These are phyloP conservation scores for Thereva nobilitata DNA, from an alignment of 2,888 invertebrate species.

Conservation along the genomic window DNA sequence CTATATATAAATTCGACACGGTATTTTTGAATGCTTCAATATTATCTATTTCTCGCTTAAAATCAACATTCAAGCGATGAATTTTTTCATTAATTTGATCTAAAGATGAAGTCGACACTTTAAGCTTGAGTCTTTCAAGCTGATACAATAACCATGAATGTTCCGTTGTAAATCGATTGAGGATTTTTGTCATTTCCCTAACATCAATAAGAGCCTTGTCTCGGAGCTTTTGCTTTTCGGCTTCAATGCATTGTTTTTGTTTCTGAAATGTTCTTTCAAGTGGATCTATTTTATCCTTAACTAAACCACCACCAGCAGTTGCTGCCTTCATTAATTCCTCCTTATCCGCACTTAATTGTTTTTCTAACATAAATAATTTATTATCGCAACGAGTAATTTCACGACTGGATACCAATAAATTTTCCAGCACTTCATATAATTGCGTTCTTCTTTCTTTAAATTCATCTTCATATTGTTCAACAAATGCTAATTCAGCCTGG, in stretches of 20 bases:
- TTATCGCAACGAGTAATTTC: conserved; percentile 10
- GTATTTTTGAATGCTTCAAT: not conserved
- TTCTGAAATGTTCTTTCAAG: too few relatives aligned
- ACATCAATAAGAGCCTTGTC: not conserved
- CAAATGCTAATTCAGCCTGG: not conserved
- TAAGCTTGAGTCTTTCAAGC: conserved; percentile 12
- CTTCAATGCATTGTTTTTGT: not conserved
- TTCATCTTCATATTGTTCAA: not conserved
- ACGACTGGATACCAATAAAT: conserved; percentile 4
- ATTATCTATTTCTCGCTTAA: not conserved
- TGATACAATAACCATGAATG: conserved; percentile 8
- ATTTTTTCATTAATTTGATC: conserved; percentile 13
- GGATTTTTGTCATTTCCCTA: not conserved
- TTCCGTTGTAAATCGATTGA: not conserved
- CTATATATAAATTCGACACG: conserved; percentile 5
- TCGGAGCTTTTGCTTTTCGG: not conserved
- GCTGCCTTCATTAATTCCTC: not conserved
- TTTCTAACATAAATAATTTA: not conserved
- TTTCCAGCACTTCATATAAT: not conserved
- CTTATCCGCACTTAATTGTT: not conserved
- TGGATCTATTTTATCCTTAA: not conserved
- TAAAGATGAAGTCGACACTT: not conserved
- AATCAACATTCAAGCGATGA: not conserved
- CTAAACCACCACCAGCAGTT: not conserved
- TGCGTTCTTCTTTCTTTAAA: not conserved